Base-by-base conservation (phyloP, 2,888 invertebrate species). In the Diogma glabrata region DNA sequence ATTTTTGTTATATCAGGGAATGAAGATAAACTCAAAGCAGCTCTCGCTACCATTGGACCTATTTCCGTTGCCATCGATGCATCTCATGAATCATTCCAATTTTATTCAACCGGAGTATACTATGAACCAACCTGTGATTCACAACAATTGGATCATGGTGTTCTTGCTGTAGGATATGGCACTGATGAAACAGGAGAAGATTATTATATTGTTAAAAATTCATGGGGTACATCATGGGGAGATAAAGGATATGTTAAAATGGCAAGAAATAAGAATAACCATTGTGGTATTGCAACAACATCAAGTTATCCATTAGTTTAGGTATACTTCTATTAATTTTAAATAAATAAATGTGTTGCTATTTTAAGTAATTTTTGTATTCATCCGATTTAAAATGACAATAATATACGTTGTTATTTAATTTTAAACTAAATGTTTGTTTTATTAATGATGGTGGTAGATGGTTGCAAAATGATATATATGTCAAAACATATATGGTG, bases 1-100 rank as follows among this genome's bases (percentile, higher is more conserved):
- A n/a, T n/a, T n/a, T n/a, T 12, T 45, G 12, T 33, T 10, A 33
- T 16, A n/a, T 16, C 12, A 46, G 47, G 47, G 10, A 53, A 69
- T 64, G 93, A 93, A 69, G 65, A 76, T 3, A 80, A 81, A 63
- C 72, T 94, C 61, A 76, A 78, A 71, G 70, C 76, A 54, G 92
- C 91, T 9, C 78, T 91, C 47, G 91, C 91, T 51, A 85, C 86
- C 1, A 67, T 86, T 54, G 93, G 93, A 1, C 93, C 93, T 8
- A 74, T 92, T 45, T 79, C 89, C 8, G 83, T 92, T 48, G 92
- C 90, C 61, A 92, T 93, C 64, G 92, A 94, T 74, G 93, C 93
- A 55, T 82, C 84, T 43, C 85, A 82, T 58, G 75, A 79, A 64
- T 81, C 81, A 57, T 92, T 93, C 82, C 90, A 91, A 71, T 83